These are phyloP conservation scores for Nymphalis io DNA, from an alignment of 1,140 invertebrate species.

Conservation along the genomic window DNA sequence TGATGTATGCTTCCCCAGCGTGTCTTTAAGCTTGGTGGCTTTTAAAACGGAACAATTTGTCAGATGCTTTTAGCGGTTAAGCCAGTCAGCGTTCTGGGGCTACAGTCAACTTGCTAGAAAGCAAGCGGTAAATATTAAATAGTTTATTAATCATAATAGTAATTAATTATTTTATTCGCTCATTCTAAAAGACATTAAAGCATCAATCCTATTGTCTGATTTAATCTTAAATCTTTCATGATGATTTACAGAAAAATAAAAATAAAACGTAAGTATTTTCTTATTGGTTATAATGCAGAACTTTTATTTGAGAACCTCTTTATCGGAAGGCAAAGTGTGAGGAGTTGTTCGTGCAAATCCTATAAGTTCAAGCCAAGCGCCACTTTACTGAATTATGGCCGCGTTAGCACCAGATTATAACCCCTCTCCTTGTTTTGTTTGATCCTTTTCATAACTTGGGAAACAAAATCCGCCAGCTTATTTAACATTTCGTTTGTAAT, in stretches of 20 bases:
- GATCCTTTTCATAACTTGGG: neutral
- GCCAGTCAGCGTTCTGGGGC: neutral
- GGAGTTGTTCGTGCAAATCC: neutral
- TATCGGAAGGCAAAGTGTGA: too few relatives aligned
- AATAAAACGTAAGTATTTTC: too few relatives aligned
- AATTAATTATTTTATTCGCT: too few relatives aligned
- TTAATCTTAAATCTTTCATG: too few relatives aligned
- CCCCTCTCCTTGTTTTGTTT: neutral
- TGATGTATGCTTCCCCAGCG: conserved; percentile 14
- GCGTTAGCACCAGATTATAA: conserved; percentile 17
- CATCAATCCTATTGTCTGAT: too few relatives aligned
- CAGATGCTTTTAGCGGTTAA: conserved; percentile 12
- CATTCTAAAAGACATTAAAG: too few relatives aligned
- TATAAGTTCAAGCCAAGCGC: neutral
- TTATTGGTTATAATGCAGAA: too few relatives aligned
- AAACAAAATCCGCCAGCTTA: neutral
- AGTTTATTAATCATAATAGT: too few relatives aligned
- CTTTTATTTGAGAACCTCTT: too few relatives aligned
- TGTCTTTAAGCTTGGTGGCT: conserved; percentile 4
- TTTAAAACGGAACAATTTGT: conserved; percentile 13
- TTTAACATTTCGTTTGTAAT: conserved; percentile 11
- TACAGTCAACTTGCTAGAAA: too few relatives aligned
- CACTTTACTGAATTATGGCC: conserved; percentile 1
- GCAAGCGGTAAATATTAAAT: too few relatives aligned
- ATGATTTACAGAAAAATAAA: too few relatives aligned